These are phyloP conservation scores for Enteromius mattozi DNA, from an alignment of 2,797 vertebrate genomes.

Conservation along the genomic window DNA sequence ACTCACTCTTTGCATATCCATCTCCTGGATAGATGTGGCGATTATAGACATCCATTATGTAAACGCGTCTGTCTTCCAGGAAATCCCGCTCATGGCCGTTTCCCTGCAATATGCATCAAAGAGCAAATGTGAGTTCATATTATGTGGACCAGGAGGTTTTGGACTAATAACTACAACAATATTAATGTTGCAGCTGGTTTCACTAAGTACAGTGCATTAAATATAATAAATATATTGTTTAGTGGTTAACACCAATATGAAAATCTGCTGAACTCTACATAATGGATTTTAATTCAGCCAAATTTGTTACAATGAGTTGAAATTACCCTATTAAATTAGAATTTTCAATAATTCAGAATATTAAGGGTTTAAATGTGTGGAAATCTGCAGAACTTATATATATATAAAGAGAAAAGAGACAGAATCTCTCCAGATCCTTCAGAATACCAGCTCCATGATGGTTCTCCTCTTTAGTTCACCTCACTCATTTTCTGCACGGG, in stretches of 20 bases:
- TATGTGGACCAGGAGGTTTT: background rate
- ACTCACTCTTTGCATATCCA: conserved; percentile 91
- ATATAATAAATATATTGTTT: background rate
- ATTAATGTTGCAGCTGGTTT: background rate
- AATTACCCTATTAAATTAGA: background rate
- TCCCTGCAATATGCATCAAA: conserved; percentile 78
- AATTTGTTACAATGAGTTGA: background rate
- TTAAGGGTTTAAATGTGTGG: background rate
- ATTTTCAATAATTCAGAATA: background rate
- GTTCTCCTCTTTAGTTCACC: no score
- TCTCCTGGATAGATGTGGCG: conserved; percentile 94
- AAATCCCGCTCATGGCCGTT: conserved; percentile 97
- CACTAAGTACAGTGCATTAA: background rate
- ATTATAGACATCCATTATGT: conserved; percentile 97
- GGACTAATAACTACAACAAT: background rate
- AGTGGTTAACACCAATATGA: background rate
- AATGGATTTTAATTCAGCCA: background rate
- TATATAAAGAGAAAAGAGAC: no score
- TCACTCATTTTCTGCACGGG: no score
- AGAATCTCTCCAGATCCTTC: no score
- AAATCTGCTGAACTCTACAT: background rate
- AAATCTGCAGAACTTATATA: background rate
- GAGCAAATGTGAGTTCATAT: conserved; percentile 12
- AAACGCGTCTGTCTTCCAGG: conserved; percentile 89
- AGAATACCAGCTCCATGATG: no score